Conservation (phyloP, 35 echinoderm and acorn worm genomes). For the Ophiothrix spiculata region DNA sequence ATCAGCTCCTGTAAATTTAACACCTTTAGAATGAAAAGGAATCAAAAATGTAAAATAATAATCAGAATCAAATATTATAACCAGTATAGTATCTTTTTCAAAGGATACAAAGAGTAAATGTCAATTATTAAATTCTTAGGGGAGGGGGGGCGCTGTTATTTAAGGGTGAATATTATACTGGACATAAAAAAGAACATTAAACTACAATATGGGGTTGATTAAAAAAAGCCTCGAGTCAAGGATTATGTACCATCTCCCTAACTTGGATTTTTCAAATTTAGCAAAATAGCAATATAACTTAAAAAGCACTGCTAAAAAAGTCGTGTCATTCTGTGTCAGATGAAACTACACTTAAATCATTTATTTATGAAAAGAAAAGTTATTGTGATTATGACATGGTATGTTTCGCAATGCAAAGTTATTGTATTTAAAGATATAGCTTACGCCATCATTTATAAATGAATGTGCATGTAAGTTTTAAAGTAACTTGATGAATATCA, state of each 20-base stretch:
- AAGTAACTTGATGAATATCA: neutral
- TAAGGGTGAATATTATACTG: neutral
- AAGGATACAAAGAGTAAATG: neutral
- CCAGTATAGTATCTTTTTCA: neutral
- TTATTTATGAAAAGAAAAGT: neutral
- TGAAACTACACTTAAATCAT: neutral
- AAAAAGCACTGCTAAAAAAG: too few species aligned
- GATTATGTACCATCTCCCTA: neutral
- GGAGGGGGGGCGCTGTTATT: too few species aligned
- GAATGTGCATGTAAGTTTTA: neutral
- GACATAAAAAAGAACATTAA: neutral
- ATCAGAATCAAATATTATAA: neutral
- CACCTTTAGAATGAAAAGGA: neutral
- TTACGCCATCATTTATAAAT: neutral
- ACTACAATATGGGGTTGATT: neutral
- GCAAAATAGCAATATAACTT: too few species aligned
- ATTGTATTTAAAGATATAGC: neutral
- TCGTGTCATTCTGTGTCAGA: neutral
- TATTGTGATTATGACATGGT: too few species aligned
- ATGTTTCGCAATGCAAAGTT: too few species aligned
- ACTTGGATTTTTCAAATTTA: neutral
- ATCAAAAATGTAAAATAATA: too few species aligned
- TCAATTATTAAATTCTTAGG: neutral
- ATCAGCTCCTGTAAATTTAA: neutral
- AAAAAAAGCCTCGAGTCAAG: neutral